These are phyloP conservation scores for Neolamprologus sp. DNA, from an alignment of 2,113 vertebrate species.

Conservation along the genomic window DNA sequence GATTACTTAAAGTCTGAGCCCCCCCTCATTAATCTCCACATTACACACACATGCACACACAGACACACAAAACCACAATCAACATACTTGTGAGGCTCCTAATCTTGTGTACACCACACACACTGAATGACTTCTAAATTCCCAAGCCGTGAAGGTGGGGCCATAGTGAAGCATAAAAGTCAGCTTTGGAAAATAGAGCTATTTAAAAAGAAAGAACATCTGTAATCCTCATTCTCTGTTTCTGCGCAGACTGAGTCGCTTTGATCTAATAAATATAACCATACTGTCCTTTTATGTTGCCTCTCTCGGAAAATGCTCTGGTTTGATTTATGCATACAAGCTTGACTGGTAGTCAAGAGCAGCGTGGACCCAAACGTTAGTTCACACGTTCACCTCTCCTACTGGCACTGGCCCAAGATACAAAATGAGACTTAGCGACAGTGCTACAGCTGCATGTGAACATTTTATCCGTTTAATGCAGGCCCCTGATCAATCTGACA, in stretches of 20 bases:
- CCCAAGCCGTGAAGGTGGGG: not conserved
- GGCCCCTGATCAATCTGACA: not conserved
- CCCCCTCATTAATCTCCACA: slow-evolving; percentile 32
- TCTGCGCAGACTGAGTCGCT: not conserved
- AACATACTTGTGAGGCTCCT: slow-evolving; percentile 34
- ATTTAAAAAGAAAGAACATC: not conserved
- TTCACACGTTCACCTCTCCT: not conserved
- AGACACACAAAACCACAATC: not conserved
- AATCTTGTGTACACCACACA: slow-evolving; percentile 44
- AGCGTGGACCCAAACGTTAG: not conserved
- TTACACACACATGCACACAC: not conserved
- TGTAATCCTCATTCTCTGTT: not conserved
- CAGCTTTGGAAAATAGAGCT: not conserved
- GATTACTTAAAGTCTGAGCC: slow-evolving; percentile 62
- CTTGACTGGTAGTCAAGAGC: not conserved
- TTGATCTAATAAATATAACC: not conserved
- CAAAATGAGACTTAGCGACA: not conserved
- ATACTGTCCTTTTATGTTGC: not conserved
- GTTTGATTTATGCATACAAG: not conserved
- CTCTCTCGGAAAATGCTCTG: not conserved
- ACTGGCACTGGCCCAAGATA: not conserved
- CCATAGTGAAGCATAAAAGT: not conserved
- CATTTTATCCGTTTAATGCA: not conserved
- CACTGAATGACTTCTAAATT: not conserved
- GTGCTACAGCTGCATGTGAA: fast-evolving